Percentiles rank a stretch among this genome's conserved stretches.
Conservation (phyloP, 2,113 vertebrate species). For the Psittacula cyanocephala region DNA sequence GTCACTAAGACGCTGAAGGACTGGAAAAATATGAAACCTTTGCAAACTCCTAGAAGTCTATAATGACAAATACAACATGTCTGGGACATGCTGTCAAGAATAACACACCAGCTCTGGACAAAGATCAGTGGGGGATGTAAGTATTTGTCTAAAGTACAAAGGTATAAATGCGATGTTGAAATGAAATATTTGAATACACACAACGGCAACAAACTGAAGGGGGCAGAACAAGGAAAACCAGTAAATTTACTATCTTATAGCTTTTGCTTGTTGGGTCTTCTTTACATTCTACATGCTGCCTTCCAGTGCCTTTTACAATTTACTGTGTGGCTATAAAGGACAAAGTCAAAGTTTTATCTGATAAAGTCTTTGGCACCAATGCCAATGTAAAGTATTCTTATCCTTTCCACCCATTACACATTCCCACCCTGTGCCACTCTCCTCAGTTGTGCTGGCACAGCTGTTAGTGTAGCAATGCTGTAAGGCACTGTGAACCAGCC, state of each 20-base stretch:
- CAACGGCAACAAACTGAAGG: neutral
- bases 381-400: neutral
- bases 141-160: slow-evolving; percentile 28
- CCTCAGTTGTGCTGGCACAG: neutral
- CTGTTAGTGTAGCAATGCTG: neutral
- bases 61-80: slow-evolving; percentile 22
- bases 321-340: neutral
- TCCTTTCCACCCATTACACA: neutral
- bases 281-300: neutral
- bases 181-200: neutral
- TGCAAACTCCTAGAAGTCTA: neutral
- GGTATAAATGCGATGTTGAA: slow-evolving; percentile 27
- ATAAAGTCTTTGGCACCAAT: neutral
- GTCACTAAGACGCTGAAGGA: neutral
- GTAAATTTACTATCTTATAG: neutral
- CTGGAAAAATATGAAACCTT: neutral
- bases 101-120: slow-evolving; percentile 10
- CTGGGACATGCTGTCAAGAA: slow-evolving; percentile 32
- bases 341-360: neutral
- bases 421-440: neutral
- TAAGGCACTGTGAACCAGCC: neutral
- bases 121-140: neutral
- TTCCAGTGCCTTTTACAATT: neutral
- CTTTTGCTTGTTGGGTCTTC: neutral
- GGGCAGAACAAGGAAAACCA: neutral